Percentiles rank a stretch among this genome's conserved stretches.
phyloP scores from a whole-genome alignment of 2,888 invertebrate species.

The Lacanobia oleracea region DNA sequence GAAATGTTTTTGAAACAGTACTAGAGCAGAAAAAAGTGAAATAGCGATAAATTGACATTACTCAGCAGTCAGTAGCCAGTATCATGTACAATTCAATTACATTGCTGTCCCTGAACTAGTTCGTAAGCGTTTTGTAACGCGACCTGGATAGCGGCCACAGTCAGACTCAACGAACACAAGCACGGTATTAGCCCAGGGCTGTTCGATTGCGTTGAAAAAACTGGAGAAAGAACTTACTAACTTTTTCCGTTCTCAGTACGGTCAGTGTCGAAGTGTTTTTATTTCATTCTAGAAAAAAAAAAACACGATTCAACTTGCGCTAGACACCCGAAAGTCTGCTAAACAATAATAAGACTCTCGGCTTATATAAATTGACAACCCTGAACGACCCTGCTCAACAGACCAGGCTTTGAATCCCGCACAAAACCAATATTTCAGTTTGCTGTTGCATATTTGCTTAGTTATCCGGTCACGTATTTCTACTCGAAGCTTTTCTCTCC shows the following conservation, averaged over 20 bases:
- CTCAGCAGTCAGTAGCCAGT: slow-evolving; percentile 68
- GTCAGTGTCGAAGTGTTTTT: not conserved
- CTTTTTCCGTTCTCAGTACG: not conserved
- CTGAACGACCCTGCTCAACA: not conserved
- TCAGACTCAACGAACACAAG: slow-evolving; percentile 62
- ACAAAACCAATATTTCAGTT: slow-evolving; percentile 67
- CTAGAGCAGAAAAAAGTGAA: slow-evolving; percentile 42
- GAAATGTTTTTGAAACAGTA: slow-evolving; percentile 29
- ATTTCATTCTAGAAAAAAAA: not conserved
- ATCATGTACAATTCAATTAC: slow-evolving; percentile 83
- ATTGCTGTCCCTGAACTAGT: slow-evolving; percentile 86
- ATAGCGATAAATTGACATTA: slow-evolving; percentile 61
- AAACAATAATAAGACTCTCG: not conserved
- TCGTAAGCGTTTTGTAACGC: slow-evolving; percentile 84
- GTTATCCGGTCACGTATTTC: slow-evolving; percentile 41
- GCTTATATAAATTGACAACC: slow-evolving; percentile 4
- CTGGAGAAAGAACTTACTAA: not conserved
- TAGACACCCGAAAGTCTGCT: not conserved
- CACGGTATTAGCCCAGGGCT: slow-evolving; percentile 45
- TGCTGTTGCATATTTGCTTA: slow-evolving; percentile 63
- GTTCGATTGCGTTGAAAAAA: slow-evolving; percentile 21
- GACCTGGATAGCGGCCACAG: slow-evolving; percentile 82
- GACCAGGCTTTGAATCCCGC: slow-evolving; percentile 59
- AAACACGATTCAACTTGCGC: not conserved
- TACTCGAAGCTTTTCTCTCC: slow-evolving; percentile 27